A percentile compares a stretch with the other conserved stretches of the same genome.
phyloP scores from a whole-genome alignment of 2,113 vertebrate genomes.

The Petrocephalus microphthalmus region DNA sequence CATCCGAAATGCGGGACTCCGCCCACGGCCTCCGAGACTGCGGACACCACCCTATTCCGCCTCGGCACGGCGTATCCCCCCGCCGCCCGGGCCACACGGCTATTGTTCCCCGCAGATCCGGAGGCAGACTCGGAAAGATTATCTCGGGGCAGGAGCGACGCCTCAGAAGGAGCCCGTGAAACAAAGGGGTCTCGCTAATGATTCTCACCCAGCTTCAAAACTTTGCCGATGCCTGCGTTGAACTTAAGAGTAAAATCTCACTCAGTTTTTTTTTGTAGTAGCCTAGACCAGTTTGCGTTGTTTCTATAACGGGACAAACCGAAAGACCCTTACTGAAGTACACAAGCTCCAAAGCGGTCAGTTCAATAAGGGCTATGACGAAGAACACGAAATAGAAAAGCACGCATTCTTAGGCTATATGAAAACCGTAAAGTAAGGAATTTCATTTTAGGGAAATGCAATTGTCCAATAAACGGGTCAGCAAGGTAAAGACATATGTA shows the following conservation, averaged over 20 bases:
- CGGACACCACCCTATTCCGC: constrained; percentile 34
- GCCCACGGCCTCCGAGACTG: constrained; percentile 41
- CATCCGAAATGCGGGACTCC: constrained; percentile 47
- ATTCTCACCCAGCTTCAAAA: background rate
- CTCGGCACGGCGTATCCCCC: constrained; percentile 4
- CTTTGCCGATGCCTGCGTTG: background rate
- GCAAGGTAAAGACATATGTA: background rate
- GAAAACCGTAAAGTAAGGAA: background rate
- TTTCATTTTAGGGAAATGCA: background rate
- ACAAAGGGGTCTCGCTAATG: background rate
- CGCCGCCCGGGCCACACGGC: background rate
- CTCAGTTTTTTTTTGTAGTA: background rate
- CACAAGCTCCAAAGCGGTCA: background rate
- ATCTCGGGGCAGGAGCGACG: background rate
- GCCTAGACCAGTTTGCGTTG: background rate
- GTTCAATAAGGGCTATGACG: background rate
- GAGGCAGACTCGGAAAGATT: background rate
- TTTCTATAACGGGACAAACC: background rate
- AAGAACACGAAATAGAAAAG: background rate
- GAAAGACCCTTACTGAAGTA: background rate
- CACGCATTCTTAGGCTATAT: background rate
- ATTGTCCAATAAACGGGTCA: background rate
- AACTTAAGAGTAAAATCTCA: background rate
- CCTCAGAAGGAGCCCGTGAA: background rate
- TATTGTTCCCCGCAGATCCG: background rate